Evolutionary conservation across 2,888 invertebrate species (phyloP).

Genomic region (Tupiocoris notatus): DNA sequence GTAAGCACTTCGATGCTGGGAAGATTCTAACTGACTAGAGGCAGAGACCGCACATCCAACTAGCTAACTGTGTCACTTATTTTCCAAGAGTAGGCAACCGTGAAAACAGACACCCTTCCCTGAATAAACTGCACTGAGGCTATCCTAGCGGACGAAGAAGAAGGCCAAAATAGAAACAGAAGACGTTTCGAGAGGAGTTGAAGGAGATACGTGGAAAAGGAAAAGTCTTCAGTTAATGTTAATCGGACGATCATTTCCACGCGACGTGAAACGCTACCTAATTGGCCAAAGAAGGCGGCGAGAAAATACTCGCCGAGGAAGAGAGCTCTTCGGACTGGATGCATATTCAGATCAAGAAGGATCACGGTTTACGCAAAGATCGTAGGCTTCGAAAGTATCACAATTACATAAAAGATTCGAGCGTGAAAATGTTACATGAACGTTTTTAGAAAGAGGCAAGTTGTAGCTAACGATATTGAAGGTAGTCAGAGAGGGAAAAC

Average conservation of each 20-base stretch:
- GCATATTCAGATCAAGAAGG: too few species aligned
- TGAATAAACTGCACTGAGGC: too few species aligned
- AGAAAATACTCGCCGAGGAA: background rate
- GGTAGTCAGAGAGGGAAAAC: too few species aligned
- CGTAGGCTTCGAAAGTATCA: too few species aligned
- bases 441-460: too few species aligned
- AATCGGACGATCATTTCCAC: conserved; percentile 26
- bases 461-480: too few species aligned
- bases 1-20: conserved; percentile 8
- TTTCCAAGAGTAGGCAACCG: conserved; percentile 26
- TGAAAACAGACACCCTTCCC: conserved; percentile 5
- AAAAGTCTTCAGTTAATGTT: background rate
- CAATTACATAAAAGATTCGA: too few species aligned
- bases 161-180: background rate
- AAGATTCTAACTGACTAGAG: conserved; percentile 1
- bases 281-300: background rate
- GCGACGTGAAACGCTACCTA: background rate
- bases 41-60: background rate
- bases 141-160: background rate
- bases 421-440: too few species aligned
- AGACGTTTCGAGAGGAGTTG: background rate
- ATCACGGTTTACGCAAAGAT: too few species aligned
- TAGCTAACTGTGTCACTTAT: conserved; percentile 16
- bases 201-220: conserved; percentile 19
- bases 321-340: background rate